Evolutionary conservation across 2,797 vertebrate species (phyloP), one percentile per base, ranked within the genome.

Genomic region (Tolypeutes matacus): DNA sequence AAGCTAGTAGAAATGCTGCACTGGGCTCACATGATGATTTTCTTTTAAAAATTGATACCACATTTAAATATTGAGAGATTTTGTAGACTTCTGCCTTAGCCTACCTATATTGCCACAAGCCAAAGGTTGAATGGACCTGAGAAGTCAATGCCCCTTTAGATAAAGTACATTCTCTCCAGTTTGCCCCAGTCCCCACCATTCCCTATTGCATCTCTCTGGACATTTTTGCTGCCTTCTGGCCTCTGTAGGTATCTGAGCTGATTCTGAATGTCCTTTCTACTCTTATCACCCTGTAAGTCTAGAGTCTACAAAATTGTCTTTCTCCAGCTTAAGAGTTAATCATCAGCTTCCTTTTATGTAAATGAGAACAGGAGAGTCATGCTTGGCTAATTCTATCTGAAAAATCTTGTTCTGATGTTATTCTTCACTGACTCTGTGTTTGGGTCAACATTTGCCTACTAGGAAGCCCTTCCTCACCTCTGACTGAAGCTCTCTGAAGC

Each of bases 351-450:
- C 88, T 62, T 18, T 86, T 93, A 95, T 81, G 88, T 92, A 94
- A 93, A 95, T 95, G 58, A 95, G 95, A 97, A 96, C 95, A 93
- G 90, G 85, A 93, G 96, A 62, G 82, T 95, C 96, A 90, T 17
- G 95, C 82, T 95, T 89, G 91, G 70, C 49, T 82, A 94, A 58
- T 72, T 91, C 42, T 46, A 25, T 89, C 36, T 5, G 4, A 83
- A 91, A 91, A 88, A 72, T 88, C 62, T 82, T 80, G 25, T 15
- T 85, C 56, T 56, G 46, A 53, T 15, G 29, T 46, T 65, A 3
- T 65, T 93, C 81, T 96, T 80, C 31, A 31, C 23, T 82, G 53
- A 29, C n/a, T 53, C 25, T 18, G 67, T 3, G 2, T 31, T 36
- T 51, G 25, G 46, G 60, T 83, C 39, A 27, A 25, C 34, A 14